phyloP scores from a whole-genome alignment of 2,113 vertebrate species.

The Sisor rabdophorus region DNA sequence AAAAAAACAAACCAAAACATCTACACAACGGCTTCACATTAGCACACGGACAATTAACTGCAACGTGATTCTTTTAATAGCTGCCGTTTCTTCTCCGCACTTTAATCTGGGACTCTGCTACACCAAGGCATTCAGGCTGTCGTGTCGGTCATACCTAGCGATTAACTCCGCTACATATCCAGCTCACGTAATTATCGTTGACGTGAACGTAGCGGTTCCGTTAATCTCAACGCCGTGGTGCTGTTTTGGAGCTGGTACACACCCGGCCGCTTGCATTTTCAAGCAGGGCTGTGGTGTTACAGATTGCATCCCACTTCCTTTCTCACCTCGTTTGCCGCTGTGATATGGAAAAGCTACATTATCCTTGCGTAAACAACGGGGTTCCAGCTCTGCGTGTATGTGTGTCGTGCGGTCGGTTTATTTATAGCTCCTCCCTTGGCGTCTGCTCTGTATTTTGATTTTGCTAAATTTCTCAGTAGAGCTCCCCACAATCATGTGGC shows the following conservation, averaged over 20 bases:
- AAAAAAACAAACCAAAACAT: not conserved
- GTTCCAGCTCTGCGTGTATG: not conserved
- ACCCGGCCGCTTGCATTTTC: not conserved
- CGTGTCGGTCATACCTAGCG: not conserved
- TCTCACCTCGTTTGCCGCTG: not conserved
- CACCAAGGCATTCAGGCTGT: not conserved
- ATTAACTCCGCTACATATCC: not conserved
- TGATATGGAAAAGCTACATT: not conserved
- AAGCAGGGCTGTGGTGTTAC: not conserved
- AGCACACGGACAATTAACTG: not conserved
- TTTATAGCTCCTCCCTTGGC: conserved; percentile 10
- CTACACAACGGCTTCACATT: not conserved
- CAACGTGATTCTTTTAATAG: not conserved
- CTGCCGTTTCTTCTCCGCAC: not conserved
- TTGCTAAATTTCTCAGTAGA: conserved; percentile 20
- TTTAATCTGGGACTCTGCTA: not conserved
- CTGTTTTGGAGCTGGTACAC: conserved; percentile 30
- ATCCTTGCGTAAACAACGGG: not conserved
- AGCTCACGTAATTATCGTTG: not conserved
- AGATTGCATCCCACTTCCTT: not conserved
- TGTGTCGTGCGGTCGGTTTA: not conserved
- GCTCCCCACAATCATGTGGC: conserved; percentile 17
- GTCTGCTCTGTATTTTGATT: conserved; percentile 17
- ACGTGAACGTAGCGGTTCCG: conserved; percentile 6
- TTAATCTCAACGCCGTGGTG: conserved; percentile 36